Evolutionary conservation across 2,113 vertebrate genomes (phyloP).

Genomic region (Motacilla alba): DNA sequence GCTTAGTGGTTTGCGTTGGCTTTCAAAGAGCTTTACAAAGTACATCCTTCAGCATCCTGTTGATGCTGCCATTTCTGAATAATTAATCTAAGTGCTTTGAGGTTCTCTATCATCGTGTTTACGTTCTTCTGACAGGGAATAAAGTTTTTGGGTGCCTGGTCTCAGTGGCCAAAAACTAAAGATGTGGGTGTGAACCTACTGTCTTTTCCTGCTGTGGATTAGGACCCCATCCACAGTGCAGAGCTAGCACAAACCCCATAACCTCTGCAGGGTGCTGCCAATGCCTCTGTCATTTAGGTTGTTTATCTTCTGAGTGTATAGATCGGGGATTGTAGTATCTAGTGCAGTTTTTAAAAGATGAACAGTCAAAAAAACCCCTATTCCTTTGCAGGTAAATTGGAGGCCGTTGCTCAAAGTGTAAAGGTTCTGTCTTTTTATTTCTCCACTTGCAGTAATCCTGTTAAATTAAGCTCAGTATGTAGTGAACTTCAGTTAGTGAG

Average conservation of each 20-base stretch:
- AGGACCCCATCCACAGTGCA: fast-evolving
- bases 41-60: neutral
- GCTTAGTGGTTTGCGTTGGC: fast-evolving
- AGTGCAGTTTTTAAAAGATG: neutral
- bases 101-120: fast-evolving
- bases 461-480: neutral
- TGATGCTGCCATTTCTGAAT: neutral
- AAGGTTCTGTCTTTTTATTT: neutral
- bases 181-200: fast-evolving
- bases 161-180: neutral
- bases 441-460: neutral
- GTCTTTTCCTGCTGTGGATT: neutral
- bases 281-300: fast-evolving
- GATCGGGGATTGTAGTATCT: neutral
- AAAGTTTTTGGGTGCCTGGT: neutral
- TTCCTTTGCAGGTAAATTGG: neutral
- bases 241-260: fast-evolving
- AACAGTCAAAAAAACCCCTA: neutral
- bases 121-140: neutral
- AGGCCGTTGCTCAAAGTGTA: neutral
- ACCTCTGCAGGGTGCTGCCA: neutral
- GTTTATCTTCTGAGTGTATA: neutral
- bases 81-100: neutral
- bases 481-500: neutral
- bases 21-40: neutral